Evolutionary conservation across 1,140 invertebrate genomes (phyloP).

Genomic region (Whitmania pigra): DNA sequence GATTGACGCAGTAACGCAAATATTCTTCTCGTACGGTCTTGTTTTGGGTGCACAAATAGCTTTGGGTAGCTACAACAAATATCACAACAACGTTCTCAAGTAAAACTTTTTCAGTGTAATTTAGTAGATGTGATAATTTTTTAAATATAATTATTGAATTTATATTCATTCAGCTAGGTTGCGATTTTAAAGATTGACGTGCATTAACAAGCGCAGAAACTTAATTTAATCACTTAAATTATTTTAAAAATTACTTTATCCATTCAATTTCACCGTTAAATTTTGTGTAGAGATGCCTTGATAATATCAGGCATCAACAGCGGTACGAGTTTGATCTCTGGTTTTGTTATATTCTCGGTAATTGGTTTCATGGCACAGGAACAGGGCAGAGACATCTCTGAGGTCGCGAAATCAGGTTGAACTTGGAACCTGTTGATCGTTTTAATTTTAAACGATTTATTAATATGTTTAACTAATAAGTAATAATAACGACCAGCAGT

Average conservation of each 20-base stretch:
- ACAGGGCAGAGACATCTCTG: slow-evolving; percentile 33
- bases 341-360: slow-evolving; percentile 47
- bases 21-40: slow-evolving; percentile 59
- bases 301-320: slow-evolving; percentile 26
- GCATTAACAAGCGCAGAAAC: too few species aligned
- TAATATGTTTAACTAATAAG: too few species aligned
- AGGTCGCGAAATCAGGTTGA: slow-evolving; percentile 49
- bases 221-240: too few species aligned
- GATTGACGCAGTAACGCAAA: slow-evolving; percentile 69
- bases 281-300: slow-evolving; percentile 24
- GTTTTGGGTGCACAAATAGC: slow-evolving; percentile 61
- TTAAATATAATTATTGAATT: too few species aligned
- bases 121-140: too few species aligned
- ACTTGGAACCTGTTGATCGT: slow-evolving; percentile 31
- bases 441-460: background rate
- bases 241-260: too few species aligned
- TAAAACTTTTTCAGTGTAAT: slow-evolving; percentile 36
- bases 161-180: too few species aligned
- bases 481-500: too few species aligned
- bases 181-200: too few species aligned
- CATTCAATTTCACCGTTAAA: background rate
- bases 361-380: slow-evolving; percentile 41
- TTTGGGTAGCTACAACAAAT: slow-evolving; percentile 65
- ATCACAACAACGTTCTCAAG: slow-evolving; percentile 66
- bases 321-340: slow-evolving; percentile 45